A percentile compares a stretch with the other conserved stretches of the same genome.
Evolutionary conservation across 2,888 invertebrate genomes (phyloP).

Genomic region (Furcula furcula): DNA sequence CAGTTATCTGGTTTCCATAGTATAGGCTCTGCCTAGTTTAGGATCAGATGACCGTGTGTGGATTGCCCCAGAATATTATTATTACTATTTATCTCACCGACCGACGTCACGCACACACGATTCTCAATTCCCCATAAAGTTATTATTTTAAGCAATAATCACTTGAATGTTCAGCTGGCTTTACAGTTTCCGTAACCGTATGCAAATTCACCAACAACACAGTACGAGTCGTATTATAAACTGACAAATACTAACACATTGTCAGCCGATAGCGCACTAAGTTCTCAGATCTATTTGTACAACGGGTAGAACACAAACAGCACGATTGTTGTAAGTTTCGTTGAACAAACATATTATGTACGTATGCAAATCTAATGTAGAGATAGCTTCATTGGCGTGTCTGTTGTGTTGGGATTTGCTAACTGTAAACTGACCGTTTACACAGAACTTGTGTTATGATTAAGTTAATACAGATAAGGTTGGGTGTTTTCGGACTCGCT

Average conservation of each 20-base stretch:
- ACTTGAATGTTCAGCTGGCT: no score
- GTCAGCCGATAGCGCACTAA: not conserved
- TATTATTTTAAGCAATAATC: no score
- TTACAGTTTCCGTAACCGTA: not conserved
- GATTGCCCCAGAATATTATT: no score
- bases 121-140: no score
- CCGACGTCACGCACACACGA: no score
- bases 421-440: not conserved
- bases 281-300: not conserved
- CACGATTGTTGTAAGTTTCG: not conserved
- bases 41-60: no score
- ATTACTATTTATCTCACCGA: no score
- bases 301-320: conserved; percentile 1
- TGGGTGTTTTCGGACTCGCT: no score
- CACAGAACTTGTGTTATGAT: not conserved
- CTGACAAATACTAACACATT: not conserved
- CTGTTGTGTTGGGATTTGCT: not conserved
- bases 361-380: conserved; percentile 1
- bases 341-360: not conserved
- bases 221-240: not conserved
- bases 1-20: no score
- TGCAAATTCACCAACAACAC: not conserved
- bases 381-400: conserved; percentile 1
- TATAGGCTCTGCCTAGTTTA: no score
- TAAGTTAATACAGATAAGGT: no score